Conservation (phyloP, 2,113 vertebrate species). For the Podarcis raffonei region DNA sequence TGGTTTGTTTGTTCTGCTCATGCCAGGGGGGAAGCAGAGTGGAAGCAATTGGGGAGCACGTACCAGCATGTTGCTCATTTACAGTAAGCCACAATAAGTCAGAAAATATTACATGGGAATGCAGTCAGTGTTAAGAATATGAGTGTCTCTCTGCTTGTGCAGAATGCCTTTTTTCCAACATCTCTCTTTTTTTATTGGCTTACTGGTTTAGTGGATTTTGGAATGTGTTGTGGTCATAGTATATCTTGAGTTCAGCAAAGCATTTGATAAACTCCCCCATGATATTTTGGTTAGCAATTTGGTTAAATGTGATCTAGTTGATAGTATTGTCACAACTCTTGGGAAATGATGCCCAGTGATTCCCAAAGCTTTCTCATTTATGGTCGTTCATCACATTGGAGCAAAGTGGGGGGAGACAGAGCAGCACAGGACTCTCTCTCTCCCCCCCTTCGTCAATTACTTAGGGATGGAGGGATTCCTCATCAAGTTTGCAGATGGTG, state of each 20-base stretch:
- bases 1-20: too few species aligned
- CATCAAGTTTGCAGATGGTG: too few species aligned
- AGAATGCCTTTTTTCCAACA: not conserved
- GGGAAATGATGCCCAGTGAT: not conserved
- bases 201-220: not conserved
- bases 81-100: not conserved
- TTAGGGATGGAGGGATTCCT: too few species aligned
- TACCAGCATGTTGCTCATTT: not conserved
- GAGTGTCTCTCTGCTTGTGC: not conserved
- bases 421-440: too few species aligned
- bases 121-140: not conserved
- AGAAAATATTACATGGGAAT: not conserved
- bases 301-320: not conserved
- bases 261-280: not conserved
- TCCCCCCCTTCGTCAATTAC: too few species aligned
- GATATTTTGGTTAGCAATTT: not conserved
- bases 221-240: not conserved
- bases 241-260: not conserved
- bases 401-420: not conserved
- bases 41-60: too few species aligned
- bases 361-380: not conserved
- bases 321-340: not conserved
- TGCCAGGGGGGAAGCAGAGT: too few species aligned
- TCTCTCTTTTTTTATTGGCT: not conserved
- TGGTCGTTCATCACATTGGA: not conserved